Base-by-base conservation (phyloP, 1,140 invertebrate species). In the Scaptomyza hsui region DNA sequence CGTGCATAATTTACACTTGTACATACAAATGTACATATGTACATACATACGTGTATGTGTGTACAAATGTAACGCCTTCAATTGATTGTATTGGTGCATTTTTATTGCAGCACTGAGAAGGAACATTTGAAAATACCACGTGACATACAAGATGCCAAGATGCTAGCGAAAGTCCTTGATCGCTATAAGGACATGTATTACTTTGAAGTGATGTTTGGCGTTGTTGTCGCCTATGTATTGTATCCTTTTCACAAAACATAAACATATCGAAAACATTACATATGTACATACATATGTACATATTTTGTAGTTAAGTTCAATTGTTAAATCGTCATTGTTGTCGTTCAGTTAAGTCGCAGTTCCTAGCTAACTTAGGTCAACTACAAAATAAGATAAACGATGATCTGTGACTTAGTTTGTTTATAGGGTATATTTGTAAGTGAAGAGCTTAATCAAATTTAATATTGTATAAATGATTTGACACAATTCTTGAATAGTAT, bases 161-260 rank as follows among this genome's bases (percentile, higher is more conserved):
- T 96, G 88, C 92, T 99, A 49, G 99, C 98, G 68, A 94, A 94
- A 91, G 95, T 99, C 35, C 93, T 99, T 73, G 96, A 96, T 91
- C 93, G 94, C 78, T 99, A 99, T 91, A 99, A 98, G 92, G 97
- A 98, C 60, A 95, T 96, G 85, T 98, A 99, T 93, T 99, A 96
- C 91, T 94, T 95, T 83, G 95, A 98, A 94, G 98, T 99, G 51
- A 93, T 99, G 77, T 93, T 94, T 48, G 97, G 96, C 78, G 95
- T 99, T 65, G 96, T 98, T 88, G 92, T 97, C 57, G 95, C 95
- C n/a, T 99, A 99, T 92, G 97, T 99, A 92, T 99, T 99, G 97
- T 99, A 98, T 98, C 97, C 97, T 98, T 97, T 96, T 91, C 37
- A 45, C 9, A 64, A 24, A 64, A 53, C 68, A 45, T 26, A 59